Percentiles rank a stretch among this genome's conserved stretches.
Conservation (phyloP, 2,113 vertebrate genomes). For the Atherinomorus stipes region DNA sequence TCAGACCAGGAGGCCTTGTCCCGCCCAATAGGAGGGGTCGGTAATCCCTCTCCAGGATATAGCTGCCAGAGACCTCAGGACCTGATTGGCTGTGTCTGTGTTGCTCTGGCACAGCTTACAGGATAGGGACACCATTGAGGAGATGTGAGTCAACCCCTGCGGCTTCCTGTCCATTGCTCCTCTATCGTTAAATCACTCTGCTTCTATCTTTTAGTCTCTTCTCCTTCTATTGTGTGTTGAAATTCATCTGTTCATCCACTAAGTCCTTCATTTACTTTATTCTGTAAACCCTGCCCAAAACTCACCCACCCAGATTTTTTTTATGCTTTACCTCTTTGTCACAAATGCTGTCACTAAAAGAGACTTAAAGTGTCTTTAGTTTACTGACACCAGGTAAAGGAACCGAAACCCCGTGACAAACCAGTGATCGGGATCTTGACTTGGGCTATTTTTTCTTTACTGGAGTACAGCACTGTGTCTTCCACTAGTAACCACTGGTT, state of each 20-base stretch:
- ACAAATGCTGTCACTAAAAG: no score
- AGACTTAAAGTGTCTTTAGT: conserved; percentile 5
- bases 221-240: conserved; percentile 17
- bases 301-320: no score
- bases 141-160: conserved; percentile 68
- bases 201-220: conserved; percentile 22
- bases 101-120: conserved; percentile 75
- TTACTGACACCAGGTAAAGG: conserved; percentile 25
- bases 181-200: conserved; percentile 31
- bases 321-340: no score
- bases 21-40: conserved; percentile 82
- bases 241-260: background rate
- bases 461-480: conserved; percentile 20
- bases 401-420: conserved; percentile 20
- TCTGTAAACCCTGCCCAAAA: no score
- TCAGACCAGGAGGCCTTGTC: conserved; percentile 85
- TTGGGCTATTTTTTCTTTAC: conserved; percentile 21
- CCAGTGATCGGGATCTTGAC: conserved; percentile 14
- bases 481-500: conserved; percentile 23
- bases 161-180: conserved; percentile 53
- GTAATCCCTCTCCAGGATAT: conserved; percentile 82
- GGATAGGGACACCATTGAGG: conserved; percentile 46
- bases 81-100: conserved; percentile 73
- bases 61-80: conserved; percentile 74
- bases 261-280: conserved; percentile 1